Evolutionary conservation across 2,113 vertebrate species (phyloP).

Genomic region (Carlito syrichta): DNA sequence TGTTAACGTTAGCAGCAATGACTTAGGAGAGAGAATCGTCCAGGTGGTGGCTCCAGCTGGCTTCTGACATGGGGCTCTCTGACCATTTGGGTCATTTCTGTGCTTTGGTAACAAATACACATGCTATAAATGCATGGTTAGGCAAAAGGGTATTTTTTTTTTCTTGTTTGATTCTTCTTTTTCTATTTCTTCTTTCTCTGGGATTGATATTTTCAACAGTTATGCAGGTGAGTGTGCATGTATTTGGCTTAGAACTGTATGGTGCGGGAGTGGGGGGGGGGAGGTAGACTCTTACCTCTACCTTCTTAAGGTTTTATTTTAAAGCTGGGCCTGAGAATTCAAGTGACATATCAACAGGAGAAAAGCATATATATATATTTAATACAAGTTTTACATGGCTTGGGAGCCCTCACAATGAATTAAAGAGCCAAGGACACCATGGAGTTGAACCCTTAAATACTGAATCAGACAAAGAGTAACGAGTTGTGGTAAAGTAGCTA

Average conservation of each 20-base stretch:
- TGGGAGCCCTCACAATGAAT: neutral
- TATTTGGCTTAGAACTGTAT: neutral
- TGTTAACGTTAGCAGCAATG: neutral
- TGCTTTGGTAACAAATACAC: neutral
- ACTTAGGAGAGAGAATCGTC: neutral
- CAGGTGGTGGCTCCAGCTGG: neutral
- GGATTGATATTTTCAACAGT: neutral
- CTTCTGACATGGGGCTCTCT: neutral
- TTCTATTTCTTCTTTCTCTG: neutral
- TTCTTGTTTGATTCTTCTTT: neutral
- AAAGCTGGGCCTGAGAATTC: neutral
- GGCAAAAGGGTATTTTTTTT: neutral
- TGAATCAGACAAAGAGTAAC: neutral
- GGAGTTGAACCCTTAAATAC: neutral
- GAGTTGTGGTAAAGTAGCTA: neutral
- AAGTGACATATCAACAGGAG: neutral
- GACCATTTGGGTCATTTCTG: neutral
- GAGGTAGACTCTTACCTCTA: neutral
- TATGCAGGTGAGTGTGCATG: neutral
- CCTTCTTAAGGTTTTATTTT: neutral
- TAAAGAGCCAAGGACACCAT: neutral
- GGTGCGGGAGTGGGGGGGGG: neutral
- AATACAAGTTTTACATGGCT: neutral
- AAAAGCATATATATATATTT: neutral
- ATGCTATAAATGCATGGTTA: neutral